Base-by-base conservation (phyloP, 2,113 vertebrate species). In the Nothoprocta perdicaria region DNA sequence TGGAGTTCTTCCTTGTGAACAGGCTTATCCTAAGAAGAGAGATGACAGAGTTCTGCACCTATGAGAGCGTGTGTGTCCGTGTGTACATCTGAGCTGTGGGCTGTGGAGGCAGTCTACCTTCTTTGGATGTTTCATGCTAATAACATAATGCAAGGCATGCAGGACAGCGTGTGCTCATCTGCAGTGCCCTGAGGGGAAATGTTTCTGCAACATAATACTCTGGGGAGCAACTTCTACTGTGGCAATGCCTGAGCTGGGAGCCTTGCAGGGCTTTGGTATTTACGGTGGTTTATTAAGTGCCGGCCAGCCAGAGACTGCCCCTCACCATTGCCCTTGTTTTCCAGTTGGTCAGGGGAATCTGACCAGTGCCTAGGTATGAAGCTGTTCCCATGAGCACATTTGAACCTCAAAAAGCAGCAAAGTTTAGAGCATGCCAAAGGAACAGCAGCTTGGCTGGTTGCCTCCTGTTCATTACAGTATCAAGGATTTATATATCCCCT, bases 381-480 rank as follows among this genome's bases (percentile, higher is more conserved):
- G 3, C 3, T 23, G 43, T 75, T 93, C 43, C 46, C 58, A 71
- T 41, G 58, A 16, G 5, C 80, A 16, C n/a, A 80, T 35, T 5
- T 88, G 79, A 92, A 57, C 19, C 13, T 23, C 45, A 45, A 58
- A 52, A 94, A 29, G 79, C 48, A 94, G 73, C 26, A 66, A 91
- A 91, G 80, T 61, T 80, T 2, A 33, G 66, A 86, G n/a, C 43
- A 73, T 75, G 66, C 87, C 76, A 81, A 73, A 78, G 48, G 69
- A 57, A 88, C 21, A 75, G 53, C 35, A 81, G 43, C 62, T 84
- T 95, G 89, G 82, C 91, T 65, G 29, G 68, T 52, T 88, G 77
- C 16, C 62, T 40, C 58, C 62, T 89, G 48, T 66, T 89, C 53
- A 66, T 93, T 94, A 96, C 95, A 95, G 92, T 95, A 93, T 84